These are phyloP conservation scores for Gopherus flavomarginatus DNA, from an alignment of 2,113 vertebrate species.

Conservation along the genomic window DNA sequence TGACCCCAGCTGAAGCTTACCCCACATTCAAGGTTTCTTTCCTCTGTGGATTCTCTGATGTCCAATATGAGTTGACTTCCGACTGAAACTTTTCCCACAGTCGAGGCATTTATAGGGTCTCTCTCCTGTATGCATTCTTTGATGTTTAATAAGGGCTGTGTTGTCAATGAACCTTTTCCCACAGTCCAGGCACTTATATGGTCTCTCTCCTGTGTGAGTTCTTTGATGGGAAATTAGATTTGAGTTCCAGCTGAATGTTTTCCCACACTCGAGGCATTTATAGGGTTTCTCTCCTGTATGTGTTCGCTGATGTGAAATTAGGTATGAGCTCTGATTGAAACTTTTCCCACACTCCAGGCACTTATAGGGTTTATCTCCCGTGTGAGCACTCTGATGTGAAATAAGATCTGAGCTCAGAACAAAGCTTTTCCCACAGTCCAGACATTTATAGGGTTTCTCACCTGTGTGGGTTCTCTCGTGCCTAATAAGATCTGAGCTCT, in stretches of 20 bases:
- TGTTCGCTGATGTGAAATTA: neutral
- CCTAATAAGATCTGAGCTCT: neutral
- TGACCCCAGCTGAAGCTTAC: neutral
- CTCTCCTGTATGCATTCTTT: neutral
- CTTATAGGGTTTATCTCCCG: neutral
- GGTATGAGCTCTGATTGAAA: neutral
- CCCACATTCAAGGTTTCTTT: neutral
- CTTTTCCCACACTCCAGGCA: neutral
- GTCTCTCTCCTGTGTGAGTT: neutral
- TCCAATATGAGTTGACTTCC: neutral
- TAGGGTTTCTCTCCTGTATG: neutral
- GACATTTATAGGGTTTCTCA: neutral
- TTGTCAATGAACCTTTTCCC: neutral
- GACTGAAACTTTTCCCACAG: neutral
- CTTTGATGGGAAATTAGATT: neutral
- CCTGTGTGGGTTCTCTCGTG: neutral
- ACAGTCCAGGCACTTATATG: neutral
- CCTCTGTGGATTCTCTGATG: neutral
- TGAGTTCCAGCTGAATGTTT: neutral
- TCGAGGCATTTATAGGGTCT: neutral
- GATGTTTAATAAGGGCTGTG: neutral
- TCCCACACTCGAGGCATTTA: neutral
- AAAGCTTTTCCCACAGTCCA: neutral
- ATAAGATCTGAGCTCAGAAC: neutral
- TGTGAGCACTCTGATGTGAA: neutral